Evolutionary conservation across 2,113 vertebrate genomes (phyloP).

Genomic region (Microtus oregoni): DNA sequence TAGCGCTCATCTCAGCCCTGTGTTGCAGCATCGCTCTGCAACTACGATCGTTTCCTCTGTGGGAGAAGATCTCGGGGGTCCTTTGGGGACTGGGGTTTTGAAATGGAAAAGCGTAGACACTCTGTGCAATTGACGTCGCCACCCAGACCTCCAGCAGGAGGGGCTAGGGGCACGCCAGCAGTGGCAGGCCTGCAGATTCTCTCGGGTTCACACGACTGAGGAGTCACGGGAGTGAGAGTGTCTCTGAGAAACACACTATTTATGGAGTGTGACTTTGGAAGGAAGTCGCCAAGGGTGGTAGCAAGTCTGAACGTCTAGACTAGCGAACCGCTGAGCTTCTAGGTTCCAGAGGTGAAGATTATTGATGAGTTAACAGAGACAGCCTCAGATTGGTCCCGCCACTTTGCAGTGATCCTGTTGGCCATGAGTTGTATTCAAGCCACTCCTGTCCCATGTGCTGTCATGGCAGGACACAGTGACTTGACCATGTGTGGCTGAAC

Average conservation of each 20-base stretch:
- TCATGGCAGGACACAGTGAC: neutral
- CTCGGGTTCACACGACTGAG: neutral
- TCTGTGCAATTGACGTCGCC: neutral
- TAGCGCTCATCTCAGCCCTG: neutral
- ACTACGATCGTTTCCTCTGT: conserved; percentile 7
- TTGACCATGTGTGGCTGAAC: neutral
- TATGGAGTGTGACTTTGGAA: neutral
- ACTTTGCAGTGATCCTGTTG: neutral
- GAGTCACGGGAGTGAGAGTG: neutral
- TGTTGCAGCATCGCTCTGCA: conserved; percentile 14
- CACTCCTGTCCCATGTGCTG: neutral
- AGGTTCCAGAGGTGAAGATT: conserved; percentile 7
- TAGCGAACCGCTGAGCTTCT: neutral
- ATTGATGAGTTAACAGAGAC: neutral
- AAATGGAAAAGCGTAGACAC: neutral
- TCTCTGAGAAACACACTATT: neutral
- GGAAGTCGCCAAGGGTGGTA: neutral
- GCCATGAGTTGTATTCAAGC: neutral
- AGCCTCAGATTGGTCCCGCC: neutral
- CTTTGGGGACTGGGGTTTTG: neutral
- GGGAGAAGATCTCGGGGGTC: neutral
- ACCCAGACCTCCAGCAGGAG: neutral
- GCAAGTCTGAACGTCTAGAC: neutral
- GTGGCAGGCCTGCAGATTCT: neutral
- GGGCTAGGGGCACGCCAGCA: neutral